phyloP scores from a whole-genome alignment of 2,797 vertebrate genomes.

The Alauda arvensis region DNA sequence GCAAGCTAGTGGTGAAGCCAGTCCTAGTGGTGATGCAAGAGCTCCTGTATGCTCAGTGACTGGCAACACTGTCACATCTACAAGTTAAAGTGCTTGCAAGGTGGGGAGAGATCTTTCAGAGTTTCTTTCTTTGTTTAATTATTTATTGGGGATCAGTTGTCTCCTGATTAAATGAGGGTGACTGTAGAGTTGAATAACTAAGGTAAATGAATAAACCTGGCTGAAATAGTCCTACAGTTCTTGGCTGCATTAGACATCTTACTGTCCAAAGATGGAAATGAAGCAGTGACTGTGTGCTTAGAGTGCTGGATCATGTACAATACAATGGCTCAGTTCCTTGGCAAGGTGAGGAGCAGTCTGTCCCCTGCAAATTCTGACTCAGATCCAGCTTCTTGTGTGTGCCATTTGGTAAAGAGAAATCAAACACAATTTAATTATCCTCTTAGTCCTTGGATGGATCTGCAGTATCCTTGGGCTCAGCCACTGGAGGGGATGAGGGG shows the following conservation, averaged over 20 bases:
- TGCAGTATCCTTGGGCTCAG: neutral
- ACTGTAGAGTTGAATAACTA: neutral
- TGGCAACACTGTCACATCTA: neutral
- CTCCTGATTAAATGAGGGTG: neutral
- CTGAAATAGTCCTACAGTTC: neutral
- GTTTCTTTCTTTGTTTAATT: neutral
- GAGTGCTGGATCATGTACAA: neutral
- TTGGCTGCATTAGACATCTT: neutral
- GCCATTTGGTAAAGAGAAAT: constrained; percentile 13
- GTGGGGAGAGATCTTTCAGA: neutral
- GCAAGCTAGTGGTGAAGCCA: neutral
- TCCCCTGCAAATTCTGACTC: neutral
- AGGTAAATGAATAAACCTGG: neutral
- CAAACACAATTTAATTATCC: constrained; percentile 6
- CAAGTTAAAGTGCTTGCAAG: neutral
- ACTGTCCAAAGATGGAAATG: neutral
- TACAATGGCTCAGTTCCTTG: neutral
- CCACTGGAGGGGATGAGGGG: neutral
- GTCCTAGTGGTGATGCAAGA: neutral
- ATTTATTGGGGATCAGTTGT: neutral
- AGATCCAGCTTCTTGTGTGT: neutral
- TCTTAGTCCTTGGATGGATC: neutral
- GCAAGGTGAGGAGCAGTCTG: constrained; percentile 9
- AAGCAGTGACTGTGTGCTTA: neutral
- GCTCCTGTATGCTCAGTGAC: neutral